These are phyloP conservation scores for Nothobranchius kuhntae DNA, from an alignment of 2,113 vertebrate genomes.

Conservation along the genomic window DNA sequence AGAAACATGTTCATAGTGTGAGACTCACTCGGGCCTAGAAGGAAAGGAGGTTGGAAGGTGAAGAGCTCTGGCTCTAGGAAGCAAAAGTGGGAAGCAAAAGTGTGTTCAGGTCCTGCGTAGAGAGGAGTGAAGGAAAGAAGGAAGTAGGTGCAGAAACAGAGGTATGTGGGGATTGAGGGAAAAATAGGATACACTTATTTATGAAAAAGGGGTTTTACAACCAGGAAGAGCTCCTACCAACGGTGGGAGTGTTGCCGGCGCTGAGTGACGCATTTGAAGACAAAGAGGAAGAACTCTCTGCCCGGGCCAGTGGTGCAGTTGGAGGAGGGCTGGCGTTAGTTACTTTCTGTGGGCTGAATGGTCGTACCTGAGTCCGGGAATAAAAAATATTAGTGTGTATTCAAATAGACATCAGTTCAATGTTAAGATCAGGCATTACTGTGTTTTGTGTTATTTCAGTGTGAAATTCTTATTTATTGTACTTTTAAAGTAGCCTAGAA, in stretches of 20 bases:
- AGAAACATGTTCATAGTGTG: conserved; percentile 12
- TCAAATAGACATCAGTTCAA: not conserved
- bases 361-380: conserved; percentile 80
- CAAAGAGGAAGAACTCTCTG: conserved; percentile 96
- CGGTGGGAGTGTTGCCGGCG: conserved; percentile 93
- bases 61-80: conserved; percentile 64
- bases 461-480: too few relatives aligned
- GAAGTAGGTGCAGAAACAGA: conserved; percentile 25
- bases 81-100: conserved; percentile 42
- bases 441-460: too few relatives aligned
- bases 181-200: not conserved
- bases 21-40: conserved; percentile 71
- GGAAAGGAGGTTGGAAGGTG: conserved; percentile 59
- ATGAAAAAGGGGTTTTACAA: not conserved
- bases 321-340: conserved; percentile 89
- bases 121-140: conserved; percentile 39
- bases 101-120: conserved; percentile 54
- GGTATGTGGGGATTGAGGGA: conserved; percentile 19
- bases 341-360: conserved; percentile 90
- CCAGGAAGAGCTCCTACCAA: conserved; percentile 80
- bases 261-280: conserved; percentile 93
- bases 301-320: conserved; percentile 88
- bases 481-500: too few relatives aligned
- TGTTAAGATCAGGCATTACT: too few relatives aligned
- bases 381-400: not conserved